A percentile compares a stretch with the other conserved stretches of the same genome.
Conservation (phyloP, 2,888 invertebrate species). For the Acronicta leporina region DNA sequence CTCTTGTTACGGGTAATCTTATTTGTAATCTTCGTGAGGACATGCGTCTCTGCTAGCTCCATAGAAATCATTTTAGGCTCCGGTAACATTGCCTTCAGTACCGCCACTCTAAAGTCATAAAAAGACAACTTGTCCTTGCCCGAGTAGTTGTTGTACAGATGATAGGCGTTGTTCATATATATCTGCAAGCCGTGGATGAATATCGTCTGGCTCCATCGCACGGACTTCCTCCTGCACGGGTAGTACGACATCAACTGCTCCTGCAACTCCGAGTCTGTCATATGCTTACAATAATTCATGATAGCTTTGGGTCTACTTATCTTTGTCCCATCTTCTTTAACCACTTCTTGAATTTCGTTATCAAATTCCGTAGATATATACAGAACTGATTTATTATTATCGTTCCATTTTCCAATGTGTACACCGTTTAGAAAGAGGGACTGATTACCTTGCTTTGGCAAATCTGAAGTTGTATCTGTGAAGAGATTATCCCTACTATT, state of each 20-base stretch:
- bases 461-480: neutral
- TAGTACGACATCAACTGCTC: constrained; percentile 25
- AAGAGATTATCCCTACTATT: constrained; percentile 27
- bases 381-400: constrained; percentile 2
- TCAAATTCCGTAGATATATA: constrained; percentile 34
- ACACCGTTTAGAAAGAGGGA: constrained; percentile 21
- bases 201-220: constrained; percentile 18
- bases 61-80: neutral
- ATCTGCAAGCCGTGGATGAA: constrained; percentile 23
- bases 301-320: constrained; percentile 15
- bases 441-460: neutral
- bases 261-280: constrained; percentile 23
- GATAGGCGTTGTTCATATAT: constrained; percentile 21
- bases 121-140: constrained; percentile 11
- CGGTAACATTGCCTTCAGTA: constrained; percentile 22
- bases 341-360: neutral
- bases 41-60: neutral
- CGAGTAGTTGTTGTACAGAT: constrained; percentile 21
- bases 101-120: constrained; percentile 12
- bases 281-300: constrained; percentile 19
- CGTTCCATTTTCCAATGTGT: constrained; percentile 28
- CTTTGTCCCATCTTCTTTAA: constrained; percentile 1
- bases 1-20: constrained; percentile 6
- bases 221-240: constrained; percentile 9
- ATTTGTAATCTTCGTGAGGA: constrained; percentile 11